A percentile compares a stretch with the other conserved stretches of the same genome.
Conservation (phyloP, 2,888 invertebrate species). For the Caenorhabditis sinica region DNA sequence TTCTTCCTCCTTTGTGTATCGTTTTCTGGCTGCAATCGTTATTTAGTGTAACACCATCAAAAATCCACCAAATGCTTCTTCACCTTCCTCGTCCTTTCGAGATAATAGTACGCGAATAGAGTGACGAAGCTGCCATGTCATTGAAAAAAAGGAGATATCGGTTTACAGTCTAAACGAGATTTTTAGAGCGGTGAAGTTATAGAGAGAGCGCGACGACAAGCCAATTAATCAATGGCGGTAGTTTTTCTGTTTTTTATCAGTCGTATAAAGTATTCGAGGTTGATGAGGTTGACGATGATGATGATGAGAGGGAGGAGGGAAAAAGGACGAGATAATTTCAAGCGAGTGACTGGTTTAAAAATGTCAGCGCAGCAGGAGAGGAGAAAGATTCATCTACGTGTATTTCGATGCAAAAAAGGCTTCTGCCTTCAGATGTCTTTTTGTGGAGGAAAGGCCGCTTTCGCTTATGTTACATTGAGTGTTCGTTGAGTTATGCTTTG, state of each 20-base stretch:
- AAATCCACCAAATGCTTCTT: conserved; percentile 57
- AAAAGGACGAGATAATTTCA: conserved; percentile 24
- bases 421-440: conserved; percentile 21
- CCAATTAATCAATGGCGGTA: conserved; percentile 61
- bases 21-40: conserved; percentile 38
- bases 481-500: conserved; percentile 30
- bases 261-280: conserved; percentile 53
- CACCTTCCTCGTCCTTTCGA: conserved; percentile 16
- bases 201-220: conserved; percentile 51
- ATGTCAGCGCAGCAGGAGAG: conserved; percentile 57
- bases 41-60: conserved; percentile 57
- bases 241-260: conserved; percentile 60
- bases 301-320: not conserved
- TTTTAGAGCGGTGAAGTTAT: conserved; percentile 41
- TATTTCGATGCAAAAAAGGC: conserved; percentile 43
- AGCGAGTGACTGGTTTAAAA: conserved; percentile 62
- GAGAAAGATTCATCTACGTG: conserved; percentile 26
- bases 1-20: conserved; percentile 46
- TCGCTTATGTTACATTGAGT: conserved; percentile 2
- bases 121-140: conserved; percentile 41
- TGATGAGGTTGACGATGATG: conserved; percentile 39
- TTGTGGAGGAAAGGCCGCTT: conserved; percentile 5
- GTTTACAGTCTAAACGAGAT: conserved; percentile 64
- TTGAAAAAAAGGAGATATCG: conserved; percentile 53
- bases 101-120: conserved; percentile 62